Base-by-base conservation (phyloP, 2,888 invertebrate genomes). In the Drosophila atripex region DNA sequence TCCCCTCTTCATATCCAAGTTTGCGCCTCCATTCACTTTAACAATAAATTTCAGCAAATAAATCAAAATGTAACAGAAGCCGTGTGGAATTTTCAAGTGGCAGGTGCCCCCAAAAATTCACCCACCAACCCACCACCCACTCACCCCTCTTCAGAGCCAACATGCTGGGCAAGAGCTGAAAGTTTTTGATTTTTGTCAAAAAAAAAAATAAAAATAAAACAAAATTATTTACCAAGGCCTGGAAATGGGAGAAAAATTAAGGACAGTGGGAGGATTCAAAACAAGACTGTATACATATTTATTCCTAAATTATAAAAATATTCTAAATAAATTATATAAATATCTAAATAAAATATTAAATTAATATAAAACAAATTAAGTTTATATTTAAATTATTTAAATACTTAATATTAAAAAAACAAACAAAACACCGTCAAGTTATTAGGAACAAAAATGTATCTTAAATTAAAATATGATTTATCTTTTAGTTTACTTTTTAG, bases 31-130 rank as follows among this genome's bases (percentile, higher is more conserved):
- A 46, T 45, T 65, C 56, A 76, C 75, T 82, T 86, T 77, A 64
- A 87, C 87, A 84, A 85, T 80, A 85, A 84, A 84, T 80, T 87
- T 87, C 79, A 76, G 76, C 87, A 84, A 84, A 84, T 84, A 84
- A 84, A 84, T 84, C 83, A 84, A 84, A 84, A 86, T 83, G 86
- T 82, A 75, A 83, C 76, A 74, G 76, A 80, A 86, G 84, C 82
- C 83, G 75, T 65, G 86, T 66, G 75, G 72, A 77, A 82, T 75
- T 83, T 80, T 71, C 75, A 82, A 79, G 83, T 80, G 80, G 59
- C 86, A 80, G 80, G 86, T 80, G 86, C 69, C 69, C 64, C 70
- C 12, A 35, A 47, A 45, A 18, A 35, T 38, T 38, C 54, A 64
- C 46, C 56, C 50, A 35, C 52, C 51, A 38, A 64, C 46, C 56